Percentiles rank a stretch among this genome's conserved stretches.
Conservation (phyloP, 2,888 invertebrate genomes). For the Seladonia tumulorum region DNA sequence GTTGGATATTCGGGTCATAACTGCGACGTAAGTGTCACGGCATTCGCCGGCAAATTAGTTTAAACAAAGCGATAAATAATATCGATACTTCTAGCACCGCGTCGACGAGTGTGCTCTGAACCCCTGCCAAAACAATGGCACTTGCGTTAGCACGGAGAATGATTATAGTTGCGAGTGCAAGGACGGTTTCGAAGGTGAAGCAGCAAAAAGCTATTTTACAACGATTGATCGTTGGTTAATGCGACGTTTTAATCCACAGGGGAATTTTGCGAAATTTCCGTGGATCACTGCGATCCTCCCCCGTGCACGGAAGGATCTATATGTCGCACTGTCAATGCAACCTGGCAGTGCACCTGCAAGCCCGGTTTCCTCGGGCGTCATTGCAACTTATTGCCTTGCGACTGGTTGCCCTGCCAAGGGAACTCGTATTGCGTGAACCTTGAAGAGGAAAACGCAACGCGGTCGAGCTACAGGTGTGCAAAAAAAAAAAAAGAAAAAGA, state of each 20-base stretch:
- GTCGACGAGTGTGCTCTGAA: conserved; percentile 83
- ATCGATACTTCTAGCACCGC: conserved; percentile 69
- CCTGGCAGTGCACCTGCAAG: conserved; percentile 85
- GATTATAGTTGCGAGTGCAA: conserved; percentile 84
- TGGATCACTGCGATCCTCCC: conserved; percentile 85
- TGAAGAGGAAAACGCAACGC: conserved; percentile 81
- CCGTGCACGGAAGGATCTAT: conserved; percentile 85
- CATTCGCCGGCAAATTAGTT: background rate
- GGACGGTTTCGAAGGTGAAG: conserved; percentile 77
- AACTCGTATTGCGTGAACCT: conserved; percentile 84
- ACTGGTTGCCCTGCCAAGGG: conserved; percentile 85
- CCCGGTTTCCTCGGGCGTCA: conserved; percentile 85
- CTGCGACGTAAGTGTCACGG: conserved; percentile 83
- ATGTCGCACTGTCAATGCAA: conserved; percentile 81
- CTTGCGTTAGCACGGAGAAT: conserved; percentile 84
- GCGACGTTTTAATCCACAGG: conserved; percentile 74
- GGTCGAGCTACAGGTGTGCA: conserved; percentile 83
- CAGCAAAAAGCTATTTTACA: background rate
- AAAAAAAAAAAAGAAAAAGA: too few relatives aligned
- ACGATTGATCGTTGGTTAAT: background rate
- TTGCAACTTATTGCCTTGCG: conserved; percentile 87
- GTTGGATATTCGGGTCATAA: conserved; percentile 84
- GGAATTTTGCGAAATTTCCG: conserved; percentile 84
- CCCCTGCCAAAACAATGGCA: conserved; percentile 85
- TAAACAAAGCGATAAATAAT: background rate